Evolutionary conservation across 2,888 invertebrate genomes (phyloP), one percentile per base, ranked within the genome.

Genomic region (Noctuana brunneofusca): DNA sequence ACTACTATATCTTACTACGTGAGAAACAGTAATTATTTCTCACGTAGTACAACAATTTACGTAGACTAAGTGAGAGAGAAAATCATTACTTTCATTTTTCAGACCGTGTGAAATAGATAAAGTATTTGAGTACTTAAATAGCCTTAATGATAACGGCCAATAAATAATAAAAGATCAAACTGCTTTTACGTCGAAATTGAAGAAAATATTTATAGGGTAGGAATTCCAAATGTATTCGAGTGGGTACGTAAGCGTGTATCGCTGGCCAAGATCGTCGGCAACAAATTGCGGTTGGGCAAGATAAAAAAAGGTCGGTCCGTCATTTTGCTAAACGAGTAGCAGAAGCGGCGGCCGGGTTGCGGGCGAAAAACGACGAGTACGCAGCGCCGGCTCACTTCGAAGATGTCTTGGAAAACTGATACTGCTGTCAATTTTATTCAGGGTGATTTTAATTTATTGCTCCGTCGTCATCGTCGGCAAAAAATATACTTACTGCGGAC

Each of bases 281-380:
- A 85, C 88, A 87, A 89, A 90, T 90, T 89, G 89, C 88, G 87
- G 90, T 86, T 83, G 83, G 81, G 71, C 77, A 78, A 89, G 88
- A 89, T 89, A 89, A 89, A 90, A 64, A 90, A 90, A 87, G 90
- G 90, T 87, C 83, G 83, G 87, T 87, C 83, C 87, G 87, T 88
- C 88, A 88, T 89, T 90, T 87, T 83, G 84, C 80, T 84, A 87
- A 88, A 87, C 86, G 89, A 87, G 81, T 86, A 78, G 76, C 74
- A 79, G 74, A n/a, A 12, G 41, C 41, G 12, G 38, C 12, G 41
- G 16, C 41, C 71, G 78, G 77, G 75, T 75, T 79, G 80, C 76
- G 78, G 77, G 66, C 69, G 73, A 80, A 82, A 83, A 83, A 84
- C 81, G 55, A 63, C 58, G 30, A 78, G 75, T 67, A n/a, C 55